Conservation (phyloP, 2,888 invertebrate species). For the Lydus trimaculatus region DNA sequence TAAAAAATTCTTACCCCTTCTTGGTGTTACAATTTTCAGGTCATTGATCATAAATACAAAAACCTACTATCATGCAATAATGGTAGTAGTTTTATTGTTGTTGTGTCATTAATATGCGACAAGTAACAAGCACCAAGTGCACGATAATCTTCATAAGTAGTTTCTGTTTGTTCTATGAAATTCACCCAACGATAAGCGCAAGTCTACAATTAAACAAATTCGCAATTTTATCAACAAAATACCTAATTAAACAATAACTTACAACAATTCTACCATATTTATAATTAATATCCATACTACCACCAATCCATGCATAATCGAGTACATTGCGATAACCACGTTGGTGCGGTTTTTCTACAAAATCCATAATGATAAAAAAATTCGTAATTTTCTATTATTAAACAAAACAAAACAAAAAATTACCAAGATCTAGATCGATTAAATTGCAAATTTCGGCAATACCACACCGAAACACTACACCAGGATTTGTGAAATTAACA, state of each 20-base stretch:
- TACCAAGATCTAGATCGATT: constrained; percentile 44
- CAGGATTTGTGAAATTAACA: constrained; percentile 45
- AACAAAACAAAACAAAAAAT: constrained; percentile 14
- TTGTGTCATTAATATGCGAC: constrained; percentile 39
- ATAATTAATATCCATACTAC: constrained; percentile 55
- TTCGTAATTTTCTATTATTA: background rate
- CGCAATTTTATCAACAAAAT: constrained; percentile 19
- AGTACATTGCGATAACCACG: constrained; percentile 16
- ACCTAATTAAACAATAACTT: constrained; percentile 27
- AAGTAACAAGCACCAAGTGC: constrained; percentile 55
- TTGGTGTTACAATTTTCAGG: too few relatives aligned
- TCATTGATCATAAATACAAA: too few relatives aligned
- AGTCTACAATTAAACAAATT: constrained; percentile 28
- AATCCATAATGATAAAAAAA: background rate
- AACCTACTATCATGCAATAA: constrained; percentile 39
- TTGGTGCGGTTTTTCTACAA: background rate
- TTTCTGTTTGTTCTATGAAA: constrained; percentile 8
- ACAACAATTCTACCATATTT: constrained; percentile 49
- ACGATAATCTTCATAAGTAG: constrained; percentile 36
- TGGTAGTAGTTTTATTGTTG: constrained; percentile 38
- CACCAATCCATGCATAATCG: constrained; percentile 57
- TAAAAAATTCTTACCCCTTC: too few relatives aligned
- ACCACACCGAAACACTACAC: constrained; percentile 51
- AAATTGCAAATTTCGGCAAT: constrained; percentile 43
- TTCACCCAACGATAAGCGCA: constrained; percentile 34